Conservation (phyloP, 2,888 invertebrate species). For the Pyralis farinalis region DNA sequence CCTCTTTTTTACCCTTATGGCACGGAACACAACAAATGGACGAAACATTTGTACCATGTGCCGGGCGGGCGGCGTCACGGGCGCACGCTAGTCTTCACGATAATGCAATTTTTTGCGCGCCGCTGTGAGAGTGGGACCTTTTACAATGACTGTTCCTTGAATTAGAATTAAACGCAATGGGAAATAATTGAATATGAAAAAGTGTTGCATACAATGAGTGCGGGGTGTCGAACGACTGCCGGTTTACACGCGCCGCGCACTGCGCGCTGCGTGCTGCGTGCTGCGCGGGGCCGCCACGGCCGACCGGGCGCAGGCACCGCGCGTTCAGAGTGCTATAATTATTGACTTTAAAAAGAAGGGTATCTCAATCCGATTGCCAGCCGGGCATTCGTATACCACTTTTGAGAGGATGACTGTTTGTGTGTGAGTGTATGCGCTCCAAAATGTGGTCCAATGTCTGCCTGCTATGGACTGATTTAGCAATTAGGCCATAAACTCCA, state of each 20-base stretch:
- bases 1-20: too few species aligned
- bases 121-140: conserved; percentile 53
- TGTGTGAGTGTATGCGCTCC: too few species aligned
- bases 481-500: too few species aligned
- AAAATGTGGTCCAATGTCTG: too few species aligned
- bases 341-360: too few species aligned
- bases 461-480: too few species aligned
- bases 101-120: conserved; percentile 46
- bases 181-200: conserved; percentile 42
- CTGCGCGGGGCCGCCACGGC: neutral
- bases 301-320: conserved; percentile 1
- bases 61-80: neutral
- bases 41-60: too few species aligned
- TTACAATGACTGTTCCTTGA: conserved; percentile 48
- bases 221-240: conserved; percentile 29
- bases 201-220: conserved; percentile 45
- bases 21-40: too few species aligned
- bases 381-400: too few species aligned
- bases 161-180: conserved; percentile 48
- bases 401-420: too few species aligned
- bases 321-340: too few species aligned
- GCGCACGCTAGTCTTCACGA: conserved; percentile 31
- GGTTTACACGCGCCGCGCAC: conserved; percentile 31
- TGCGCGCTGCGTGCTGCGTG: conserved; percentile 10
- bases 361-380: too few species aligned